A percentile compares a stretch with the other conserved stretches of the same genome.
Conservation (phyloP, 2,888 invertebrate genomes). For the Caradrina kadenii region DNA sequence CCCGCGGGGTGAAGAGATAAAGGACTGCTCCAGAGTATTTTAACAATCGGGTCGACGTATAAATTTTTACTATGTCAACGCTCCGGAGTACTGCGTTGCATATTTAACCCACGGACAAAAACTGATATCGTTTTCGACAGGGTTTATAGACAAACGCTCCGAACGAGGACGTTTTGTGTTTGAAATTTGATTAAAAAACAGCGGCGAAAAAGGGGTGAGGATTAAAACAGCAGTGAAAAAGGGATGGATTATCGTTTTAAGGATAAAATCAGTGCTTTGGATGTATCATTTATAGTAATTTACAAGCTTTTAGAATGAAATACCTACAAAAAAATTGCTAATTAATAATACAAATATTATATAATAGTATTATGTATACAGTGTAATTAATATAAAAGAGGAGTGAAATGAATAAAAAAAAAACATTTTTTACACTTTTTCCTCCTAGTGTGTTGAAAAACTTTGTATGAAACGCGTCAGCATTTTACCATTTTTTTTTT, state of each 20-base stretch:
- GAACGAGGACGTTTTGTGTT: conserved; percentile 1
- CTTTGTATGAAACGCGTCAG: too few relatives aligned
- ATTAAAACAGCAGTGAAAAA: conserved; percentile 1
- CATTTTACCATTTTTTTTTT: too few relatives aligned
- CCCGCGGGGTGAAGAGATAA: conserved; percentile 47
- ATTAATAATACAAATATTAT: too few relatives aligned
- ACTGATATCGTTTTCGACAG: conserved; percentile 51
- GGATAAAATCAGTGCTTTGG: conserved; percentile 15
- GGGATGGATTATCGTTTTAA: conserved; percentile 32
- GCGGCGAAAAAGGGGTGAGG: conserved; percentile 12
- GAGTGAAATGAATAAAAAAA: too few relatives aligned
- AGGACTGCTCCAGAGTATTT: conserved; percentile 60
- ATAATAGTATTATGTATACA: too few relatives aligned
- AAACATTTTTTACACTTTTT: not conserved
- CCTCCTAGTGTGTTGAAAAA: too few relatives aligned
- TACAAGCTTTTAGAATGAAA: too few relatives aligned
- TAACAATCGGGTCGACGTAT: conserved; percentile 72
- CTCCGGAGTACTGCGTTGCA: conserved; percentile 59
- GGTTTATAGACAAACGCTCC: conserved; percentile 4
- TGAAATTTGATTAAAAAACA: conserved; percentile 38
- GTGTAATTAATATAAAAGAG: too few relatives aligned
- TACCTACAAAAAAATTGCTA: too few relatives aligned
- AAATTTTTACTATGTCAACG: conserved; percentile 68
- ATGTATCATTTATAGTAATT: too few relatives aligned
- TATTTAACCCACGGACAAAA: conserved; percentile 65